Evolutionary conservation across 1,140 invertebrate genomes (phyloP).

Genomic region (Agrypnia vestita): DNA sequence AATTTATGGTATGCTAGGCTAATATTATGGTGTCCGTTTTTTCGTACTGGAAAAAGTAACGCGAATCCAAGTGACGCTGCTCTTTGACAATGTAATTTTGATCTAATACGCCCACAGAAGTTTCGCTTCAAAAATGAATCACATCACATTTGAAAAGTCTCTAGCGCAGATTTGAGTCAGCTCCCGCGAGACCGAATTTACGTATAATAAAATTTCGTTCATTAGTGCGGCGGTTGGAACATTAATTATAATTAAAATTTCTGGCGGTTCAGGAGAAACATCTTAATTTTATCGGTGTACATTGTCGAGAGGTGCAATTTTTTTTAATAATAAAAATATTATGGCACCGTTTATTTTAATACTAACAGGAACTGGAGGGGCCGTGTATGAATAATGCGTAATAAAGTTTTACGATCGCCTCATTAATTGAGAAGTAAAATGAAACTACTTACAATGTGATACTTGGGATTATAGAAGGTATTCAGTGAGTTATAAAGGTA

Average conservation of each 20-base stretch:
- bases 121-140: too few species aligned
- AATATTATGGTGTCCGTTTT: too few species aligned
- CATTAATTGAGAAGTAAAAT: neutral
- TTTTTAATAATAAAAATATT: conserved; percentile 1
- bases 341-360: conserved; percentile 2
- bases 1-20: too few species aligned
- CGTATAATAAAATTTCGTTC: neutral
- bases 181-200: too few species aligned
- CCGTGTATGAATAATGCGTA: neutral
- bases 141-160: too few species aligned
- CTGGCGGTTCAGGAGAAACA: neutral
- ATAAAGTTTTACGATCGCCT: neutral
- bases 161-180: too few species aligned
- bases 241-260: conserved; percentile 11
- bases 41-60: too few species aligned
- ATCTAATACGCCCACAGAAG: too few species aligned
- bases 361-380: neutral
- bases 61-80: too few species aligned
- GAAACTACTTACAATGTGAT: neutral
- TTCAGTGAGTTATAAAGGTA: too few species aligned
- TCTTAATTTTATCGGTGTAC: neutral
- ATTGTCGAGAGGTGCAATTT: neutral
- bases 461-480: too few species aligned
- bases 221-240: neutral
- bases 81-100: too few species aligned